Evolutionary conservation across 2,797 vertebrate genomes (phyloP).

Genomic region (Parotocinclus haroldoi): DNA sequence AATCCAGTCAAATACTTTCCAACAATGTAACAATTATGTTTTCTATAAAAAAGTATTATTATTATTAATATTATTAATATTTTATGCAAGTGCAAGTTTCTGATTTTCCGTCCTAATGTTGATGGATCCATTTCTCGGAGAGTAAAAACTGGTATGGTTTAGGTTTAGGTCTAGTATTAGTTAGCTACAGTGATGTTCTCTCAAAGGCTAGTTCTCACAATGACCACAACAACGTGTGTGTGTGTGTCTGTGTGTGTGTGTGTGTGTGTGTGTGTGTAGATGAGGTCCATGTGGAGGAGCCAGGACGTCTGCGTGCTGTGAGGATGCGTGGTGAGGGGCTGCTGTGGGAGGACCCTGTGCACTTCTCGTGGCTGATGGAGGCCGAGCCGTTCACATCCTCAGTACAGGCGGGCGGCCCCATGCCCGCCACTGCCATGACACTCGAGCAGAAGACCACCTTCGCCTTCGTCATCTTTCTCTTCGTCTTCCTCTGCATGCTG

Average conservation of each 20-base stretch:
- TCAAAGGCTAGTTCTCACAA: too few species aligned
- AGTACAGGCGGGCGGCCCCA: conserved; percentile 58
- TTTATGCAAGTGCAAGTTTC: too few species aligned
- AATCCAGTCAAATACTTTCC: too few species aligned
- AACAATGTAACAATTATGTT: too few species aligned
- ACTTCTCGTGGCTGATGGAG: conserved; percentile 71
- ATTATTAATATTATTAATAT: too few species aligned
- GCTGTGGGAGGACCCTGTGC: conserved; percentile 59
- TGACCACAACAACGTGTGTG: neutral
- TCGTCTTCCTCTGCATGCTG: conserved; percentile 81
- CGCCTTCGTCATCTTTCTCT: conserved; percentile 79
- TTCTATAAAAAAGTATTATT: too few species aligned
- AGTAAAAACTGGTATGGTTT: too few species aligned
- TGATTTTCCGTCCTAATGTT: too few species aligned
- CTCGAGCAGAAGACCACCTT: conserved; percentile 84
- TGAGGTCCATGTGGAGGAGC: conserved; percentile 52
- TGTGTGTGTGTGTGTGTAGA: conserved; percentile 51
- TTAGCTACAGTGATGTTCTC: too few species aligned
- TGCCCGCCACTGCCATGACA: conserved; percentile 66
- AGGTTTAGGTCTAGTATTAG: too few species aligned
- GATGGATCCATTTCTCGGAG: too few species aligned
- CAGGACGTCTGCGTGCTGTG: conserved; percentile 52
- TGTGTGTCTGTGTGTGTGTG: conserved; percentile 6
- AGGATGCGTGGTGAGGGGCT: conserved; percentile 67
- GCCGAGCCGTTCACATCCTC: conserved; percentile 70